A percentile compares a stretch with the other conserved stretches of the same genome.
phyloP scores from a whole-genome alignment of 2,888 invertebrate genomes.

The Iselma pallidipennis region DNA sequence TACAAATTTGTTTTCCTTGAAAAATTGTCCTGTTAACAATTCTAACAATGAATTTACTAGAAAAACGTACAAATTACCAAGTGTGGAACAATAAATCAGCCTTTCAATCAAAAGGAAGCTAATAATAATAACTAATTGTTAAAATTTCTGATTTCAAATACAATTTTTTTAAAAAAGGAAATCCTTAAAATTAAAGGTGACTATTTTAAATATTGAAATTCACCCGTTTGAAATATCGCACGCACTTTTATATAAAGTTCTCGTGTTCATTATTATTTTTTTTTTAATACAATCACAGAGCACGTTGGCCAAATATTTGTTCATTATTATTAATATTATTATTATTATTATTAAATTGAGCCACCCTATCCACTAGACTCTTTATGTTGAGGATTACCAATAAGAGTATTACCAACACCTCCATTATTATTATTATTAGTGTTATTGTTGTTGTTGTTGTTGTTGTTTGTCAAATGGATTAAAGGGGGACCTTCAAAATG shows the following conservation, averaged over 20 bases:
- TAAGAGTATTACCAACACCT: neutral
- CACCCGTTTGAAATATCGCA: slow-evolving; percentile 50
- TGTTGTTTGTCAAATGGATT: slow-evolving; percentile 13
- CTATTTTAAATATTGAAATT: slow-evolving; percentile 41
- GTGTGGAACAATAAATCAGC: slow-evolving; percentile 44
- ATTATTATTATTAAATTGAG: slow-evolving; percentile 15
- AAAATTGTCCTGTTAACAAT: neutral
- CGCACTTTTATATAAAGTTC: slow-evolving; percentile 43
- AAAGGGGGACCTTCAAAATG: slow-evolving; percentile 42
- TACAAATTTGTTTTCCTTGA: no score
- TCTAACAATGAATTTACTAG: neutral
- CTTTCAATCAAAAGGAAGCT: slow-evolving; percentile 48
- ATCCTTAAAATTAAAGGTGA: slow-evolving; percentile 45
- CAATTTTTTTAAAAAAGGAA: slow-evolving; percentile 26
- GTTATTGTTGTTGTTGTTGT: slow-evolving; percentile 5
- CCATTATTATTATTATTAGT: neutral
- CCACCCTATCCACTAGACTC: slow-evolving; percentile 16
- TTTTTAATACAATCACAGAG: slow-evolving; percentile 49
- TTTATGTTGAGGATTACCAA: neutral
- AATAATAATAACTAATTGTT: slow-evolving; percentile 34
- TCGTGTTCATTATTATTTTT: slow-evolving; percentile 35
- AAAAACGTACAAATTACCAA: neutral
- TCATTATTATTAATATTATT: neutral
- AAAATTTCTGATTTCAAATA: neutral
- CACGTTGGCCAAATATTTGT: slow-evolving; percentile 36